These are phyloP conservation scores for Cranoglanis bouderius DNA, from an alignment of 2,113 vertebrate genomes.

Conservation along the genomic window DNA sequence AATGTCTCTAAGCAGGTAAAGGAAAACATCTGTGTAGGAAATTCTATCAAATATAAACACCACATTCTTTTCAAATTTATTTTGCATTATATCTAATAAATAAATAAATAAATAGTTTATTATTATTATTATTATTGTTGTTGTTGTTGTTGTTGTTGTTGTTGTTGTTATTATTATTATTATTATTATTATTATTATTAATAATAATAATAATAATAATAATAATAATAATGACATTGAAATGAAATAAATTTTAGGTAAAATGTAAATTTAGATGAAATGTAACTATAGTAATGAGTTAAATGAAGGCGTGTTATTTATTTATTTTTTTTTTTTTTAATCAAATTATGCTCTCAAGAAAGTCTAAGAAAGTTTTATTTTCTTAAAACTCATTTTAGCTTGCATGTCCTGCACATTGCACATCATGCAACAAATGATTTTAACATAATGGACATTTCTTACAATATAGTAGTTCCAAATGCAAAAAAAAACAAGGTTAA, in stretches of 20 bases:
- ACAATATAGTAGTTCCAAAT: not conserved
- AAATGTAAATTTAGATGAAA: not conserved
- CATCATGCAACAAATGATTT: not conserved
- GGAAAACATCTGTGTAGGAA: not conserved
- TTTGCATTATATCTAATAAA: not conserved
- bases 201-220: too few species aligned
- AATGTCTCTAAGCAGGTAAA: not conserved
- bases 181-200: too few species aligned
- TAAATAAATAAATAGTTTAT: too few species aligned
- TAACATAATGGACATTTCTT: not conserved
- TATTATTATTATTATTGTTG: too few species aligned
- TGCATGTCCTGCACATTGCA: not conserved
- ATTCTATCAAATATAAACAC: not conserved
- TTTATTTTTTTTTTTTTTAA: not conserved
- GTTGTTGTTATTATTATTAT: too few species aligned
- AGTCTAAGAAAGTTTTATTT: not conserved
- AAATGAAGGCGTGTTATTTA: not conserved
- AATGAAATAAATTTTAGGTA: not conserved
- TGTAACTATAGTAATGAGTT: not conserved
- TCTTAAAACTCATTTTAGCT: not conserved
- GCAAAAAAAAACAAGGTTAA: not conserved
- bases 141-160: too few species aligned
- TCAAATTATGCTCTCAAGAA: not conserved
- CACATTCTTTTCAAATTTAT: not conserved
- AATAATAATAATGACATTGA: not conserved